Percentiles rank a stretch among this genome's conserved stretches.
These are phyloP conservation scores for Propithecus coquereli DNA, from an alignment of 2,113 vertebrate species.

Conservation along the genomic window DNA sequence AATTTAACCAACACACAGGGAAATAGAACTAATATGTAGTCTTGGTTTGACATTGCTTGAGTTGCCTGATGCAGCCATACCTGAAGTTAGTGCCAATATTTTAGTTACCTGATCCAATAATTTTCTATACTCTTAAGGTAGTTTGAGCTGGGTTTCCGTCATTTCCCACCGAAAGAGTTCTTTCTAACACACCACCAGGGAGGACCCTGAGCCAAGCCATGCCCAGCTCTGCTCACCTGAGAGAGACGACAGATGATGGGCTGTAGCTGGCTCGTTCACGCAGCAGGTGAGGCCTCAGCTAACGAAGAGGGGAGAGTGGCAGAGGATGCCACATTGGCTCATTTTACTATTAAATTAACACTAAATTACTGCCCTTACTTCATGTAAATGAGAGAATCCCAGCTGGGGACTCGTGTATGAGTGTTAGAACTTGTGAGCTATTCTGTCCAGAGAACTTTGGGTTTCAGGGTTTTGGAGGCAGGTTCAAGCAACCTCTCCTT, in stretches of 20 bases:
- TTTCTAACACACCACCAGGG: not conserved
- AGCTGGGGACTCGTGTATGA: not conserved
- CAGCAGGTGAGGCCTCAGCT: not conserved
- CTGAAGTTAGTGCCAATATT: not conserved
- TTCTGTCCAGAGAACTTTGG: not conserved
- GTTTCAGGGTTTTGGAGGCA: slow-evolving; percentile 43
- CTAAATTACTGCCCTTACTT: slow-evolving; percentile 45
- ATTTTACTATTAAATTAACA: slow-evolving; percentile 65
- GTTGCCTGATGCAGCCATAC: not conserved
- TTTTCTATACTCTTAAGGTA: not conserved
- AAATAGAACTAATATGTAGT: not conserved
- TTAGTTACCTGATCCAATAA: not conserved
- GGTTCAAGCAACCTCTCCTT: rapidly evolving
- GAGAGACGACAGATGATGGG: rapidly evolving
- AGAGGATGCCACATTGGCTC: slow-evolving; percentile 38
- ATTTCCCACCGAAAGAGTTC: not conserved
- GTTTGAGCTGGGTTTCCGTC: not conserved
- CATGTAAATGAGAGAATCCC: slow-evolving; percentile 42
- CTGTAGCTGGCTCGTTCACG: not conserved
- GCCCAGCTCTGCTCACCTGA: not conserved
- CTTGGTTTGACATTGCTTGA: not conserved
- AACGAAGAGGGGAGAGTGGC: not conserved
- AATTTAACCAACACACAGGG: not conserved
- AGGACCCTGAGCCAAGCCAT: not conserved
- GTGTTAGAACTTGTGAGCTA: not conserved